Percentiles rank a stretch among this genome's conserved stretches.
Evolutionary conservation across 2,888 invertebrate species (phyloP).

Genomic region (Watsonalla cultraria): DNA sequence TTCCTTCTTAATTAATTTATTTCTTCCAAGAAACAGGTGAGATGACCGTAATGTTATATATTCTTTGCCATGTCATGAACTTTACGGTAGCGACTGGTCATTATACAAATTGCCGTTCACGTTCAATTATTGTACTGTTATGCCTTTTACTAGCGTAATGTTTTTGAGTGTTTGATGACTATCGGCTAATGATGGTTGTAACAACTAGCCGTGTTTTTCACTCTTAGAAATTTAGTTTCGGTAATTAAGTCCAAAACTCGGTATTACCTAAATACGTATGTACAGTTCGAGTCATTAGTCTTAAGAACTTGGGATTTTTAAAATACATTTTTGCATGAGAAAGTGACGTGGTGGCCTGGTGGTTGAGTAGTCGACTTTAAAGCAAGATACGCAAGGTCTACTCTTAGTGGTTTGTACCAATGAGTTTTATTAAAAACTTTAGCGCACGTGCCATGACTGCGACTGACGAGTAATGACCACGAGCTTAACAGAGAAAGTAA

Average conservation of each 20-base stretch:
- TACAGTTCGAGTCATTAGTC: too few relatives aligned
- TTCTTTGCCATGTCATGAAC: background rate
- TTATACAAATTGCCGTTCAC: constrained; percentile 7
- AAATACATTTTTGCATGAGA: too few relatives aligned
- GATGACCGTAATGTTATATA: background rate
- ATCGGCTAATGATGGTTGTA: constrained; percentile 8
- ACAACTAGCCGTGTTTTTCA: background rate
- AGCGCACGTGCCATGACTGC: too few relatives aligned
- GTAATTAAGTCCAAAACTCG: background rate
- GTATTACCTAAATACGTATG: background rate
- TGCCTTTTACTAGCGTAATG: constrained; percentile 8
- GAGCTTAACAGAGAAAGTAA: too few relatives aligned
- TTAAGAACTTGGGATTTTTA: too few relatives aligned
- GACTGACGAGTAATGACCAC: too few relatives aligned
- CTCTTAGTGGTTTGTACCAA: too few relatives aligned
- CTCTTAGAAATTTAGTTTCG: background rate
- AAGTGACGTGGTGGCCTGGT: too few relatives aligned
- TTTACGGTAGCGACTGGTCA: constrained; percentile 1
- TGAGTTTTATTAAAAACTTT: too few relatives aligned
- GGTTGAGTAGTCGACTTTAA: too few relatives aligned
- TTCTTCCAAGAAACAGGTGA: background rate
- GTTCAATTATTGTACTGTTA: constrained; percentile 13
- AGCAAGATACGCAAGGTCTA: too few relatives aligned
- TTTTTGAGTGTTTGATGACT: constrained; percentile 7
- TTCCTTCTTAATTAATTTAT: too few relatives aligned